Base-by-base conservation (phyloP, 2,888 invertebrate species). In the Agrotis puta region DNA sequence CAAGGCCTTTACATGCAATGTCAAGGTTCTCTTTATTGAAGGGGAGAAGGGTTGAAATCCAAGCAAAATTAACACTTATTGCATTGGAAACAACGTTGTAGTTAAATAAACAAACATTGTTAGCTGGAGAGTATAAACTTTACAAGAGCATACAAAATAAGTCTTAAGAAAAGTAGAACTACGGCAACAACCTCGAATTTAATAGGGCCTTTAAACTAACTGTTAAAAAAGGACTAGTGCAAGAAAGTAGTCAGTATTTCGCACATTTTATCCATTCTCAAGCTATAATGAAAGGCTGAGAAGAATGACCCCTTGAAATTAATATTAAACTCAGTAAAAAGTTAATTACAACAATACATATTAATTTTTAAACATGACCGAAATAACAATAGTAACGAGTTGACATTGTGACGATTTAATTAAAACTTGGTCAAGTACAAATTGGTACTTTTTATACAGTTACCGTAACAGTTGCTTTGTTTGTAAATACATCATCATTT, bases 1-100 rank as follows among this genome's bases (percentile, higher is more conserved):
- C 74, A 77, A 75, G 71, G 53, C 9, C 45, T 24, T 77, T 45
- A 63, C 20, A 64, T 50, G 59, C 78, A 75, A 78, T 75, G 78
- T 50, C 75, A 64, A 75, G 74, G 74, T 70, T 63, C 20, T 43
- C 57, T 57, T 63, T 70, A 69, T 63, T 63, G 57, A 58, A 70
- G 48, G 58, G 62, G 70, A 61, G 39, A 59, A 74, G 53, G 45
- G 53, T 48, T 58, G 18, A 39, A 43, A 13, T 63, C 20, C 62
- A 75, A 77, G 33, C 63, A 16, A 63, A 59, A 63, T 53, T 20
- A 54, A 77, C 48, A 59, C 58, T 51, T 64, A 64, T 24, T 63
- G 33, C 58, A n/a, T 39, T 54, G 5, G 18, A 50, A 53, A 63
- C 39, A 70, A 51, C 24, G 70, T 43, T 22, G 50, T 77, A 27